Base-by-base conservation (phyloP, 2,888 invertebrate genomes). In the Entomobrya multifasciata region DNA sequence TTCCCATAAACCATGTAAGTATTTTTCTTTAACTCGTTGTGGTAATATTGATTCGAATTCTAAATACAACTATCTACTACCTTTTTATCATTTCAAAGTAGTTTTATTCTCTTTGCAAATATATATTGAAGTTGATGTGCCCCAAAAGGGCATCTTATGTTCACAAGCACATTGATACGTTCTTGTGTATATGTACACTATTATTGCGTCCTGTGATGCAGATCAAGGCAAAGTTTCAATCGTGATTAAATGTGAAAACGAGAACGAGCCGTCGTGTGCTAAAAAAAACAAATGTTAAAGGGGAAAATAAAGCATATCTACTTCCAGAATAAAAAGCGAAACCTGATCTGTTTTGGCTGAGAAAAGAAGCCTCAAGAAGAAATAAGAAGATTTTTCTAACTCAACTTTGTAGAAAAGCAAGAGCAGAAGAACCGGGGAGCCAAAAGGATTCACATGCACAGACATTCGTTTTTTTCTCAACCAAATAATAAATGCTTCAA, bases 151-250 rank as follows among this genome's bases (percentile, higher is more conserved):
- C 8, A 1, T 17, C 1, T n/a, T 65, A 13, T n/a, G n/a, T n/a
- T n/a, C n/a, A n/a, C n/a, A n/a, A n/a, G n/a, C n/a, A 30, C 17
- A 8, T 65, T 6, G 3, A 20, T 55, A 55, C 11, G 20, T 55
- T 5, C 55, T 17, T 20, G 20, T 20, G 20, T 55, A 13, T 20
- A 27, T 60, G 3, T 60, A 13, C 11, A 25, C 1, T 60, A 25
- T 25, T n/a, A 15, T 3, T 11, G 49, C 60, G 47, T 67, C 13
- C 22, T 47, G 67, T 22, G 22, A 70, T 70, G 70, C 70, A 70
- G 47, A 70, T 49, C 70, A 49, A 47, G 70, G 25, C 47, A 70
- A 70, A 70, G 47, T 70, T 70, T 70, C 70, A 70, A 70, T 49
- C 27, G 70, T 67, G 41, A 67, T 67, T 67, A 67, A 67, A 44